phyloP scores from a whole-genome alignment of 2,797 vertebrate species.

The Syngnathus rostellatus region DNA sequence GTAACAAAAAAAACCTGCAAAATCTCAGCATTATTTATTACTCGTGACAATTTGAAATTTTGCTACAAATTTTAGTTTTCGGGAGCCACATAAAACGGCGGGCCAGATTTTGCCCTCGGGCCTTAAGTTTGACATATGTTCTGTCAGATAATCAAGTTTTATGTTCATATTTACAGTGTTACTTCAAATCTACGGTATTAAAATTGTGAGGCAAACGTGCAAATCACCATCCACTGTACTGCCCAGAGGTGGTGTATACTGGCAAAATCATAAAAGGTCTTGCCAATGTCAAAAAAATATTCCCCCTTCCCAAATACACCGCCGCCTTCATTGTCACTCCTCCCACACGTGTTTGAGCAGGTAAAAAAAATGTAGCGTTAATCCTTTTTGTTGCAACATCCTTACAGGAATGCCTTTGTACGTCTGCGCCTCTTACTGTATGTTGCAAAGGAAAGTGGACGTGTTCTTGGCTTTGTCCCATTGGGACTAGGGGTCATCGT shows the following conservation, averaged over 20 bases:
- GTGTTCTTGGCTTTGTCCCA: slow-evolving; percentile 43
- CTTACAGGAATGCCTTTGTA: slow-evolving; percentile 14
- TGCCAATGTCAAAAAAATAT: not conserved
- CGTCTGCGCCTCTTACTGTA: slow-evolving; percentile 12
- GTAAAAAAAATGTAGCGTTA: slow-evolving; percentile 2
- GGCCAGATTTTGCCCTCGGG: too few species aligned
- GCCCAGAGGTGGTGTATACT: not conserved
- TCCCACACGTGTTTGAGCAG: not conserved
- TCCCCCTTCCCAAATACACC: not conserved
- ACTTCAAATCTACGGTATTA: too few species aligned
- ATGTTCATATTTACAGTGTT: too few species aligned
- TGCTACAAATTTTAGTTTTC: too few species aligned
- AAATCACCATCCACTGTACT: not conserved
- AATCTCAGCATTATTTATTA: too few species aligned
- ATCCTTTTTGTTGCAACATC: slow-evolving; percentile 21
- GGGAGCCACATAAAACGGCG: too few species aligned
- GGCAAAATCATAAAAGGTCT: not conserved
- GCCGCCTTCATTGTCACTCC: not conserved
- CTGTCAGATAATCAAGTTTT: too few species aligned
- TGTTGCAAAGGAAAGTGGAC: slow-evolving; percentile 45
- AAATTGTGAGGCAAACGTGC: not conserved
- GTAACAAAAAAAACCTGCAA: too few species aligned
- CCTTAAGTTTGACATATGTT: too few species aligned
- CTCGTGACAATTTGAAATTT: too few species aligned
- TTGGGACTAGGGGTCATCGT: slow-evolving; percentile 47